Conservation (phyloP, 1,140 invertebrate species). For the Temnothorax longispinosus region DNA sequence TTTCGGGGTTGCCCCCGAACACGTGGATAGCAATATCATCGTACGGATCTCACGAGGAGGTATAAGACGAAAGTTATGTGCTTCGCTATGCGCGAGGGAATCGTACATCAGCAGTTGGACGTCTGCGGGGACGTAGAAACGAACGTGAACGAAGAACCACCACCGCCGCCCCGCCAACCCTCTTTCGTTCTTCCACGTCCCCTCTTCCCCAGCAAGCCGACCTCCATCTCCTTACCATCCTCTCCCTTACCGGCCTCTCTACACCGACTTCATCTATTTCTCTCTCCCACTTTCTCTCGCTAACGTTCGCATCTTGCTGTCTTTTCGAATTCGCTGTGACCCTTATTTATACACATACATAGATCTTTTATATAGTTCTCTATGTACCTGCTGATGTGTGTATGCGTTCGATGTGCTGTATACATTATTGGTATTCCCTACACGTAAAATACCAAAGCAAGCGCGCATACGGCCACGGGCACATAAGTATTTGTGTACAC, state of each 20-base stretch:
- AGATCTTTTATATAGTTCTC: conserved; percentile 28
- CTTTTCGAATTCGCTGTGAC: conserved; percentile 50
- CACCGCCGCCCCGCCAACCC: conserved; percentile 67
- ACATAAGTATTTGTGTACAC: conserved; percentile 77
- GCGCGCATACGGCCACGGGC: conserved; percentile 76
- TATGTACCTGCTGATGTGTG: conserved; percentile 29
- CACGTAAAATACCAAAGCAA: conserved; percentile 76
- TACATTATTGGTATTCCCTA: conserved; percentile 77
- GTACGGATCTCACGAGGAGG: conserved; percentile 79
- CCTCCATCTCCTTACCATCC: conserved; percentile 45
- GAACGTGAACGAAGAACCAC: conserved; percentile 76
- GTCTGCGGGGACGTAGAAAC: conserved; percentile 84
- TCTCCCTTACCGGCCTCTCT: conserved; percentile 52
- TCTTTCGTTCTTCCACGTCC: conserved; percentile 67
- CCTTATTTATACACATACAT: conserved; percentile 38
- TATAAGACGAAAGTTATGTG: conserved; percentile 86
- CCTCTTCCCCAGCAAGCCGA: conserved; percentile 60
- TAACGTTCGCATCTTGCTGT: conserved; percentile 24
- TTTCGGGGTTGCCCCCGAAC: conserved; percentile 67
- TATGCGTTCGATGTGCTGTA: conserved; percentile 65
- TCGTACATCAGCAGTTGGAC: conserved; percentile 84
- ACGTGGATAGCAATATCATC: conserved; percentile 76
- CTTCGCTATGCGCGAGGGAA: conserved; percentile 85
- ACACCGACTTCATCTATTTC: conserved; percentile 23
- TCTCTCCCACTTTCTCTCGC: conserved; percentile 32